Evolutionary conservation across 2,113 vertebrate species (phyloP), one percentile per base, ranked within the genome.

Genomic region (Thunnus maccoyii): DNA sequence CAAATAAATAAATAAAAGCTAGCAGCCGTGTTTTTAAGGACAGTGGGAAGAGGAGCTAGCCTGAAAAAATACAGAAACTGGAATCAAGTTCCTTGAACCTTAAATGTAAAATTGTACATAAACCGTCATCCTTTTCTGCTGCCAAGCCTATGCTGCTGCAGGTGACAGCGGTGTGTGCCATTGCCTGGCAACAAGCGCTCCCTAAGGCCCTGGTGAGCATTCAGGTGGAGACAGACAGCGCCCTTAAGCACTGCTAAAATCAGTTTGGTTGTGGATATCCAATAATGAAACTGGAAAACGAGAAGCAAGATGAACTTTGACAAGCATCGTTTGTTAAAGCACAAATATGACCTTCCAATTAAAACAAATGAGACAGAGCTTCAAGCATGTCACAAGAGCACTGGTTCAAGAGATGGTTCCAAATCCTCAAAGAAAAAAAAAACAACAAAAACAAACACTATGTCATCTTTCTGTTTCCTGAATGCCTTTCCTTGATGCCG

Each of bases 151-250:
- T 50, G 81, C 79, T 88, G 75, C 83, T 83, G 77, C 82, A 82
- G 85, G 79, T 76, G 65, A 86, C 79, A 67, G 72, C 17, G n/a
- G 64, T 76, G 72, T 86, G 70, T 75, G 89, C 84, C 80, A 90
- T 84, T 84, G 89, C 92, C 85, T 88, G 87, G 92, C 88, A 93
- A 92, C 91, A 91, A 84, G 84, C 48, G 0, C 84, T 90, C 85
- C 86, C 85, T 0, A 36, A 84, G 79, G 86, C 46, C 67, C 86
- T 16, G 46, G 63, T 51, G 77, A 75, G 73, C 85, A 86, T 81
- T 74, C 78, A 82, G 86, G 86, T 89, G 83, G 86, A 88, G 86
- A 77, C 73, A 79, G 89, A 76, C 77, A 55, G 78, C 67, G 11
- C 79, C 88, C 83, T 72, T 32, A 57, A 87, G 83, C 65, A 20